Percentiles rank a stretch among this genome's conserved stretches.
These are phyloP conservation scores for Sylvilagus bachmani DNA, from an alignment of 2,113 vertebrate genomes.

Conservation along the genomic window DNA sequence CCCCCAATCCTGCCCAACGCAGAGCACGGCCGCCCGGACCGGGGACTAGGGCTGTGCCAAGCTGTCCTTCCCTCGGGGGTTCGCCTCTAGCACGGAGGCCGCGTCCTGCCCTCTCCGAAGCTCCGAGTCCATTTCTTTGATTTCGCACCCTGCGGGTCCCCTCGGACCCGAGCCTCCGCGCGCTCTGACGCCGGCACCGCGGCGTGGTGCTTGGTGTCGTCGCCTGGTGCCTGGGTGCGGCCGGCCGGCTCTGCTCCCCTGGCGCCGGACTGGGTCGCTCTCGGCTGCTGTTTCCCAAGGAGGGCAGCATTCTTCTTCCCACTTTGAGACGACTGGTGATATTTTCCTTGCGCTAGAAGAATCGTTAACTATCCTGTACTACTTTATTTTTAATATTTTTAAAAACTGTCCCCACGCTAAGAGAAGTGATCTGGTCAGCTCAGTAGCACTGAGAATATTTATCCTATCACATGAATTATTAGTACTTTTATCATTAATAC, in stretches of 20 bases:
- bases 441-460: conserved; percentile 47
- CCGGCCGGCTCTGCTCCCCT: background rate
- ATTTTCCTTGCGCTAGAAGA: background rate
- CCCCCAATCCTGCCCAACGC: background rate
- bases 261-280: background rate
- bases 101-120: background rate
- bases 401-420: background rate
- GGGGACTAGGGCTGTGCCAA: accelerated
- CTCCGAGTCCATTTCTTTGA: background rate
- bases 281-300: background rate
- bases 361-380: background rate
- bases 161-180: background rate
- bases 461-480: background rate
- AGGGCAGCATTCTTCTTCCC: conserved; percentile 10
- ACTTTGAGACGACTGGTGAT: background rate
- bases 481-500: conserved; percentile 9
- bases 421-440: conserved; percentile 13
- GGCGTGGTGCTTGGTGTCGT: background rate
- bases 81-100: background rate
- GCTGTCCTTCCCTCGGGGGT: background rate
- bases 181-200: accelerated
- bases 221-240: background rate
- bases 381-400: conserved; percentile 35
- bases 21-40: accelerated
- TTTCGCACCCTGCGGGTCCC: background rate